A percentile compares a stretch with the other conserved stretches of the same genome.
phyloP scores from a whole-genome alignment of 2,888 invertebrate genomes.

The Tetheella fluctuosa region DNA sequence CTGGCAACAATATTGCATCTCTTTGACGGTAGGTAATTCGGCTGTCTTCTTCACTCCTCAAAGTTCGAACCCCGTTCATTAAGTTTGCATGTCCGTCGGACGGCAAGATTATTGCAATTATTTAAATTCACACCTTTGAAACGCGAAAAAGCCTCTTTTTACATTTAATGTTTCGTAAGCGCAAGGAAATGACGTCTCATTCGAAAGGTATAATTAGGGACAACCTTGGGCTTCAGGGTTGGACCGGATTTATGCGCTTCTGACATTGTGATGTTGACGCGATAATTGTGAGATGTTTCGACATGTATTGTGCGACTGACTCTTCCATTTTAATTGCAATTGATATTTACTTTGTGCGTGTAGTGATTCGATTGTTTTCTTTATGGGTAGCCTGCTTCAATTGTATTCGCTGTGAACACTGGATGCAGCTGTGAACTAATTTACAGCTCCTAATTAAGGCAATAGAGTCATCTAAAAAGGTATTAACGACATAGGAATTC shows the following conservation, averaged over 20 bases:
- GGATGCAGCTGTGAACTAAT: constrained; percentile 9
- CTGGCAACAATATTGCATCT: constrained; percentile 34
- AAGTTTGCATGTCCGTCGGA: constrained; percentile 77
- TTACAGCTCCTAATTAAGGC: constrained; percentile 2
- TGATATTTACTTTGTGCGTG: constrained; percentile 10
- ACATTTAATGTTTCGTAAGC: constrained; percentile 81
- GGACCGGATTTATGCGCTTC: constrained; percentile 66
- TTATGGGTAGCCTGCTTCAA: constrained; percentile 7
- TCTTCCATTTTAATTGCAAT: constrained; percentile 16
- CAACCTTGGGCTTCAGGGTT: constrained; percentile 74
- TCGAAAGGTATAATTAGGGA: constrained; percentile 83
- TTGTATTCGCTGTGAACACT: neutral
- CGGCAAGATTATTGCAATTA: constrained; percentile 81
- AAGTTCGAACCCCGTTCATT: constrained; percentile 61
- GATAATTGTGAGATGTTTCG: constrained; percentile 73
- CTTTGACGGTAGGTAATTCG: constrained; percentile 54
- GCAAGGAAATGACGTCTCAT: constrained; percentile 82
- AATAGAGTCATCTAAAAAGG: neutral
- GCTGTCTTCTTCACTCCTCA: constrained; percentile 69
- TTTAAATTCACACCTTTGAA: constrained; percentile 84
- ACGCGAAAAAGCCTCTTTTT: constrained; percentile 77
- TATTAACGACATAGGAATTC: neutral
- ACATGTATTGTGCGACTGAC: constrained; percentile 44
- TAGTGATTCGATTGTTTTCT: neutral
- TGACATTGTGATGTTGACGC: constrained; percentile 66